phyloP scores from a whole-genome alignment of 2,888 invertebrate species.

The Galeopsomyia nigrocyanea region DNA sequence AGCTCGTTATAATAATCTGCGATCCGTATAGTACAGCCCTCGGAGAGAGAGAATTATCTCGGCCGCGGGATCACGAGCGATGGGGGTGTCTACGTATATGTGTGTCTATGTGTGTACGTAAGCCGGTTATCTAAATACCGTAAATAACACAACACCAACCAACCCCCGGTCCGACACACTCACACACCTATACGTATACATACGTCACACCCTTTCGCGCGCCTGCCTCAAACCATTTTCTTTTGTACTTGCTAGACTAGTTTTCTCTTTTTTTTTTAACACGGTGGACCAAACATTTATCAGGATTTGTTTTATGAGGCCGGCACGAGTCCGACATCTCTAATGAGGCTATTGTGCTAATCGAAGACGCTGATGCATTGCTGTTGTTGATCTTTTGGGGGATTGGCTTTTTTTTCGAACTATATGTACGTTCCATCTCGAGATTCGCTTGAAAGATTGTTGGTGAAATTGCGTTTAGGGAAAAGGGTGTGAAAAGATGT shows the following conservation, averaged over 20 bases:
- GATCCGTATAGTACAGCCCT: conserved; percentile 51
- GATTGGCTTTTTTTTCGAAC: too few species aligned
- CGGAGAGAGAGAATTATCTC: conserved; percentile 60
- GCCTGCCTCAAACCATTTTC: background rate
- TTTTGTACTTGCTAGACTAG: background rate
- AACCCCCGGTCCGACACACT: conserved; percentile 24
- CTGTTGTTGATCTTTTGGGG: conserved; percentile 37
- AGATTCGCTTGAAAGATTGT: too few species aligned
- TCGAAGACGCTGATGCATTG: conserved; percentile 29
- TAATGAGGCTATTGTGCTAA: conserved; percentile 42
- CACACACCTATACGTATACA: background rate
- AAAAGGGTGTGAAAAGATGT: too few species aligned
- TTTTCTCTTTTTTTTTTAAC: conserved; percentile 15
- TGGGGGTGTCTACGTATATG: conserved; percentile 58
- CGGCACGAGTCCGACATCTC: conserved; percentile 40
- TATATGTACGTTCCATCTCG: too few species aligned
- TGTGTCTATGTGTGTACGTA: conserved; percentile 59
- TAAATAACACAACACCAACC: conserved; percentile 64
- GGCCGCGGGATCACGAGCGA: conserved; percentile 63
- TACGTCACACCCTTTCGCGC: conserved; percentile 17
- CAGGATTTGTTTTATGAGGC: conserved; percentile 42
- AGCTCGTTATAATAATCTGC: conserved; percentile 67
- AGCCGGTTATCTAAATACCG: conserved; percentile 69
- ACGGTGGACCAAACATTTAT: conserved; percentile 28
- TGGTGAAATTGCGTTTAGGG: too few species aligned